These are phyloP conservation scores for Ochlodes sylvanus DNA, from an alignment of 2,888 invertebrate species.

Conservation along the genomic window DNA sequence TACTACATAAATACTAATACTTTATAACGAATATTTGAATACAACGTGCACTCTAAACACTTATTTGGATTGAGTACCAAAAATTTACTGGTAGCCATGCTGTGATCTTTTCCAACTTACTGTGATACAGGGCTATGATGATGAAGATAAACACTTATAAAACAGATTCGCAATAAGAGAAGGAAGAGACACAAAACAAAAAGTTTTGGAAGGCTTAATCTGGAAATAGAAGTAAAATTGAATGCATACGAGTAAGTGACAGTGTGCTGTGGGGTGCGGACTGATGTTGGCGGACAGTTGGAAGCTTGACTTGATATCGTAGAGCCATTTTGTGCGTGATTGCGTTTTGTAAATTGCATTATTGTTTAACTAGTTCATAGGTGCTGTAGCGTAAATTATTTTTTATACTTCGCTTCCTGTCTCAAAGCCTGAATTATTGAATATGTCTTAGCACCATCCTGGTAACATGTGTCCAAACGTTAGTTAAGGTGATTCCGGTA, in stretches of 20 bases:
- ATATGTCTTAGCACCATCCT: conserved; percentile 37
- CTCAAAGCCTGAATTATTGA: conserved; percentile 28
- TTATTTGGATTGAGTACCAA: conserved; percentile 70
- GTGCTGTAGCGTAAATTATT: conserved; percentile 27
- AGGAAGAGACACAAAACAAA: conserved; percentile 61
- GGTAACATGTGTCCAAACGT: conserved; percentile 33
- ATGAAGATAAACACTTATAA: conserved; percentile 68
- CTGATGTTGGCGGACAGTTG: conserved; percentile 53
- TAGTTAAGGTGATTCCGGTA: conserved; percentile 23
- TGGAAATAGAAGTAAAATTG: conserved; percentile 60
- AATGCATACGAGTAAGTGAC: conserved; percentile 72
- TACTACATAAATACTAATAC: conserved; percentile 75
- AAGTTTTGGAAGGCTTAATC: conserved; percentile 62
- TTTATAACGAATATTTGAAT: conserved; percentile 66
- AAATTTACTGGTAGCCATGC: conserved; percentile 78
- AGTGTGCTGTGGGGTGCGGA: conserved; percentile 71
- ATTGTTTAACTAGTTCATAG: conserved; percentile 20
- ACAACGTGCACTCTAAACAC: conserved; percentile 84
- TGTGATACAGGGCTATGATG: conserved; percentile 62
- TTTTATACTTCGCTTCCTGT: conserved; percentile 35
- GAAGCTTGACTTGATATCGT: conserved; percentile 63
- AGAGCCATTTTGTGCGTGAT: conserved; percentile 79
- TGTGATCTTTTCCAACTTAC: conserved; percentile 57
- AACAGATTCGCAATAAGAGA: conserved; percentile 58
- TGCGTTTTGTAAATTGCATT: conserved; percentile 37